Evolutionary conservation across 2,797 vertebrate species (phyloP), one percentile per base, ranked within the genome.

Genomic region (Clarias platycephalus): DNA sequence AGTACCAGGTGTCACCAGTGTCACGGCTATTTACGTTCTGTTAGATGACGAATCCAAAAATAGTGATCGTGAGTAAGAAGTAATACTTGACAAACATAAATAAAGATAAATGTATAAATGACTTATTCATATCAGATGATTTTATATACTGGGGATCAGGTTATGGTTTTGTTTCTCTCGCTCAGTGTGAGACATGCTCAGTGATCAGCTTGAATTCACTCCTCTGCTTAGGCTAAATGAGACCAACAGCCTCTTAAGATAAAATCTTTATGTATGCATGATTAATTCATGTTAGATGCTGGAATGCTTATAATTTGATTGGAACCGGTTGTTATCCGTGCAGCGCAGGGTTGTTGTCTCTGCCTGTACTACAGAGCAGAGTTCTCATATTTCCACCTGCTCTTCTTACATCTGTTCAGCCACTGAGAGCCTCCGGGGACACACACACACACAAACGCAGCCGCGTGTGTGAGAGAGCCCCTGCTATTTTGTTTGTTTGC

Each of bases 401-500:
- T 82, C 84, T 85, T 72, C 77, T 85, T 78, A 83, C 84, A 80
- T 84, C 82, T 82, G 70, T 74, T 76, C 78, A 71, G 44, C 63
- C 57, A 74, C 81, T 67, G 40, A 85, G 71, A 80, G 84, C 53
- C 79, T 85, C 58, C 55, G 66, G 66, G 78, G 74, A 71, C 49
- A 77, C 71, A 74, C n/a, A 83, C 16, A 60, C 55, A 70, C 77
- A 63, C 70, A 68, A 84, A 55, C 44, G 55, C 6, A 64, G 3
- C 70, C 66, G 31, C 71, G 81, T 26, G 58, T 86, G 85, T 74
- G 67, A 58, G 60, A 74, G 68, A 79, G 76, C 67, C 75, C 81
- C 81, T 80, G 84, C 84, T 82, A 82, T 81, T 85, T 71, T 85
- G 80, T 85, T 81, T 85, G 84, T 85, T 82, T 85, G 76, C 81